Evolutionary conservation across 2,888 invertebrate species (phyloP), one percentile per base, ranked within the genome.

Genomic region (Meteorus cinctellus): DNA sequence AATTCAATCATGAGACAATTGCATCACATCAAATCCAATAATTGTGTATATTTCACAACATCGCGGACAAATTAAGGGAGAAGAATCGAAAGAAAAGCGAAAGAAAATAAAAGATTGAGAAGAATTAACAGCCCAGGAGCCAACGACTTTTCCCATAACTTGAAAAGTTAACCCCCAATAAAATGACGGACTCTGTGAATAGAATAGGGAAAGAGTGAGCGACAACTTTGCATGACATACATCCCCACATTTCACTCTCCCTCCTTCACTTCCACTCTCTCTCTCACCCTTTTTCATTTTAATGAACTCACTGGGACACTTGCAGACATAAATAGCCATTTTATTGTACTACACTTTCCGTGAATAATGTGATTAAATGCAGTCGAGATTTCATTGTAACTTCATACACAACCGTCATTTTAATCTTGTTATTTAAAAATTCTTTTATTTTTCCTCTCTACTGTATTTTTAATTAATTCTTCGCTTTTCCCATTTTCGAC

Each of bases 131-230:
- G 48, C 10, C 4, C 12, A 8, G 41, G 12, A 36, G 34, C 19
- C 31, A 65, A 65, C 10, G 65, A 65, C n/a, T 65, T 34, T n/a
- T 36, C 8, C 12, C 36, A 65, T 65, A 65, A 65, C 36, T 19
- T 36, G 36, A 48, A 12, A 65, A 65, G 19, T n/a, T 19, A 36
- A 65, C 5, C 36, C 19, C 31, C n/a, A 65, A 65, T 65, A 34
- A 65, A 65, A 65, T 27, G 14, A 29, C 62, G 1, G 16, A 16
- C 27, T 62, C 27, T 12, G 31, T 65, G 34, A 65, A 34, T n/a
- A n/a, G 16, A 41, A 1, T 34, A 34, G 48, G 5, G 45, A 14
- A 48, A 16, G n/a, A 48, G 48, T 4, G 16, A 48, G 6, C 16
- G 16, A 48, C 2, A 48, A n/a, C 4, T 48, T 48, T 48, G 8